A percentile compares a stretch with the other conserved stretches of the same genome.
phyloP scores from a whole-genome alignment of 2,888 invertebrate species.

The Ceriagrion tenellum region DNA sequence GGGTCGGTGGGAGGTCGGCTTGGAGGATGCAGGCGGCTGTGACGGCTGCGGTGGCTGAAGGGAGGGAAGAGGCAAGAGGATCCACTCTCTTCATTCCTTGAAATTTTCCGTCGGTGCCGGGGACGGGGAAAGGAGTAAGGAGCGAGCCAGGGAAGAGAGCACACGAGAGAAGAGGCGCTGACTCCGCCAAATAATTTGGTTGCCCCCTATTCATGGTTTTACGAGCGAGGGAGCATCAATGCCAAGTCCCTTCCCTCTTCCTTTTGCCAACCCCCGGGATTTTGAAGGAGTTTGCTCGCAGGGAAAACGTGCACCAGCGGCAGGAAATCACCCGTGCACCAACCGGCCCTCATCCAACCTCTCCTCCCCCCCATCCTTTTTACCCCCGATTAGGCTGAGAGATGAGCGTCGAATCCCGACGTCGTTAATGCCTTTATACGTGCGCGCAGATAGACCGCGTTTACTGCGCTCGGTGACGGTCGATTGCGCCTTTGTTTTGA shows the following conservation, averaged over 20 bases:
- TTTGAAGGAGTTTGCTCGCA: neutral
- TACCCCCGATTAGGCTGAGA: neutral
- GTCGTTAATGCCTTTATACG: neutral
- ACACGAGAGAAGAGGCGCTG: neutral
- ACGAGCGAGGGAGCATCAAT: constrained; percentile 39
- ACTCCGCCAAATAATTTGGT: constrained; percentile 36
- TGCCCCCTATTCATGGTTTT: constrained; percentile 32
- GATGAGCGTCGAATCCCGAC: neutral
- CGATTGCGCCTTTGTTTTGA: neutral
- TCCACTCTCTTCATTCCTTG: neutral
- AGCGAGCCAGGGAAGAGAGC: neutral
- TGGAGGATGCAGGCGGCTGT: neutral
- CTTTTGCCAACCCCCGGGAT: neutral
- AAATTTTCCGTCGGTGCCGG: constrained; percentile 17
- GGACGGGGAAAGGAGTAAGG: neutral
- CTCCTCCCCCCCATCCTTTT: neutral
- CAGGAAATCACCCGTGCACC: neutral
- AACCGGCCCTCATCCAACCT: neutral
- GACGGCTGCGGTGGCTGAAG: neutral
- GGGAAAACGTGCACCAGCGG: neutral
- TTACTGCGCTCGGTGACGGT: neutral
- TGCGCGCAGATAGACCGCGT: neutral
- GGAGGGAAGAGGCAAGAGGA: neutral
- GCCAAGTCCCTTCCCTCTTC: neutral
- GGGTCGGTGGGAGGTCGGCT: neutral